Percentiles rank a stretch among this genome's conserved stretches.
phyloP scores from a whole-genome alignment of 2,113 vertebrate species.

The Otolemur garnettii region DNA sequence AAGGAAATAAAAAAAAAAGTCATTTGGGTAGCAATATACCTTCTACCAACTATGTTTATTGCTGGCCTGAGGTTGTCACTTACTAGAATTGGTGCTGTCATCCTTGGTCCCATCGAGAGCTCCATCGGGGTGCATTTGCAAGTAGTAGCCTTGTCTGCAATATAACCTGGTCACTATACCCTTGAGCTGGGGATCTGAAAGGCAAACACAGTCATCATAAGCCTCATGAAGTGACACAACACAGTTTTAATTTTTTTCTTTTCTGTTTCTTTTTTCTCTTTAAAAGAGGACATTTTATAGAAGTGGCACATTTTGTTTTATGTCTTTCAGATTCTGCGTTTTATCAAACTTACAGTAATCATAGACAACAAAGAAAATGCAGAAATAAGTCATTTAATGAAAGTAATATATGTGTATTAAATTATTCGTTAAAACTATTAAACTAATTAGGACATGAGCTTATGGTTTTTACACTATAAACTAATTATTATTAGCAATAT shows the following conservation, averaged over 20 bases:
- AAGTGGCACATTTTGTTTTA: slow-evolving; percentile 62
- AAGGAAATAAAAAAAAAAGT: slow-evolving; percentile 45
- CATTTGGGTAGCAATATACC: background rate
- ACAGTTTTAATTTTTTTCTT: slow-evolving; percentile 52
- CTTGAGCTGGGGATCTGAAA: slow-evolving; percentile 99
- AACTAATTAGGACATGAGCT: background rate
- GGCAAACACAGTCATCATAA: slow-evolving; percentile 89
- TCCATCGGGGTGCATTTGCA: slow-evolving; percentile 99
- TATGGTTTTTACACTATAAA: slow-evolving; percentile 12
- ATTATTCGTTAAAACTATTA: background rate
- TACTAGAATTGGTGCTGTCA: slow-evolving; percentile 99
- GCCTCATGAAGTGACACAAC: slow-evolving; percentile 80
- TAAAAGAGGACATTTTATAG: slow-evolving; percentile 77
- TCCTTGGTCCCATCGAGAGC: slow-evolving; percentile 99
- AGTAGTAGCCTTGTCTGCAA: slow-evolving; percentile 99
- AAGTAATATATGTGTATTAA: background rate
- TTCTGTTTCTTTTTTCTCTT: slow-evolving; percentile 30
- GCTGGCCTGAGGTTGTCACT: slow-evolving; percentile 84
- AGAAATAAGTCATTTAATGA: background rate
- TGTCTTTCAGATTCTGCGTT: background rate
- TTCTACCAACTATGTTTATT: slow-evolving; percentile 26
- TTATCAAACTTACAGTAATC: background rate
- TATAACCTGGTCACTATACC: slow-evolving; percentile 99
- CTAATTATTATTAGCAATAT: background rate
- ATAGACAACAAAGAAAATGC: background rate